Percentiles rank a stretch among this genome's conserved stretches.
Conservation (phyloP, 2,797 vertebrate genomes). For the Antrozous pallidus region DNA sequence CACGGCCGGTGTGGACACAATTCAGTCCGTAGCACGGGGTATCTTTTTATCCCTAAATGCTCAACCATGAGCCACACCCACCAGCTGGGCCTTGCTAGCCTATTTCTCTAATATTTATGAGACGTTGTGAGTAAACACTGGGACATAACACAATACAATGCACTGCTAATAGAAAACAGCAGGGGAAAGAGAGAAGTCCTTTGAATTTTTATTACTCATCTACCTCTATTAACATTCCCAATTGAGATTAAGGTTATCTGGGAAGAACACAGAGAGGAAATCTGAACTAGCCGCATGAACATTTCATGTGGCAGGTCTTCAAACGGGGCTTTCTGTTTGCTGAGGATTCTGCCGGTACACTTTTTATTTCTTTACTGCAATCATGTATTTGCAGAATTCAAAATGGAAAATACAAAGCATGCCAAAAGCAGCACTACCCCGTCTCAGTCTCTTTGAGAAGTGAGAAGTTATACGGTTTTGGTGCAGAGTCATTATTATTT, state of each 20-base stretch:
- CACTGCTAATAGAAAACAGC: constrained; percentile 68
- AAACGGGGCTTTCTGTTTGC: not conserved
- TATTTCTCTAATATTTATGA: constrained; percentile 52
- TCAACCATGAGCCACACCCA: no score
- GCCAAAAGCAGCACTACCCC: not conserved
- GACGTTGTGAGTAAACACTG: constrained; percentile 54
- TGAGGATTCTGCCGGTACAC: not conserved
- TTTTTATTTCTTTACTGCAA: not conserved
- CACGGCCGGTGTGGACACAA: not conserved
- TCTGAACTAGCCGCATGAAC: not conserved
- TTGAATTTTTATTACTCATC: constrained; percentile 29
- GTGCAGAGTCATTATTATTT: not conserved
- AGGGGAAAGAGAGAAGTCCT: constrained; percentile 34
- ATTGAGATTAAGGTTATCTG: constrained; percentile 56
- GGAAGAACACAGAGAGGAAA: constrained; percentile 41
- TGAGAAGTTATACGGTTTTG: not conserved
- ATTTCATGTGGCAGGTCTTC: not conserved
- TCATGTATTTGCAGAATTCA: constrained; percentile 32
- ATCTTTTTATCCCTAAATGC: not conserved
- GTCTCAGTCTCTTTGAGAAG: not conserved
- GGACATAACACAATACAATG: constrained; percentile 38
- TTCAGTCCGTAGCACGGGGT: not conserved
- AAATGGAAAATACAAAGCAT: not conserved
- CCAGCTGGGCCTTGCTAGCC: not conserved
- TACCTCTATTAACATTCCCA: constrained; percentile 51